Percentiles rank a stretch among this genome's conserved stretches.
Conservation (phyloP, 1,140 invertebrate genomes). For the Bursaphelenchus mucronatus region DNA sequence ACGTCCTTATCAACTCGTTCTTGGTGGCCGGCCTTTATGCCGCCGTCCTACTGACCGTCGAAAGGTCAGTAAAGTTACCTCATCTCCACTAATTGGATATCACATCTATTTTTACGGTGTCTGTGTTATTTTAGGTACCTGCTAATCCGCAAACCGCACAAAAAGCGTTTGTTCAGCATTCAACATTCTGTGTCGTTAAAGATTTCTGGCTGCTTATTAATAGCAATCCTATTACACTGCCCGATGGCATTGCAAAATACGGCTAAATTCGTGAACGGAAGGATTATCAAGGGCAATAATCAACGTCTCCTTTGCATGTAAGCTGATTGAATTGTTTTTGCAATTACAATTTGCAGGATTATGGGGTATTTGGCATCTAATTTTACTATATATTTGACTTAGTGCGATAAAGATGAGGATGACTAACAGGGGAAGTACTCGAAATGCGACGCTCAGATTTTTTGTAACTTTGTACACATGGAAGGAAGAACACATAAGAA, state of each 20-base stretch:
- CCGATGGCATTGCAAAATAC: slow-evolving; percentile 54
- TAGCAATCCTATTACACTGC: slow-evolving; percentile 47
- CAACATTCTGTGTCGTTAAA: slow-evolving; percentile 39
- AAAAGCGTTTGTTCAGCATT: slow-evolving; percentile 40
- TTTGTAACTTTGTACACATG: no score
- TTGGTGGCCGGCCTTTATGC: slow-evolving; percentile 58
- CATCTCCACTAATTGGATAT: slow-evolving; percentile 9
- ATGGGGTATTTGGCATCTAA: slow-evolving; percentile 8
- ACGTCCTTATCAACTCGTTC: slow-evolving; percentile 56
- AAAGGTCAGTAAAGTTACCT: slow-evolving; percentile 35
- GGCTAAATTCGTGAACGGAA: slow-evolving; percentile 28
- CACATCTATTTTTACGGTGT: slow-evolving; percentile 6
- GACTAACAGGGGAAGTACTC: no score
- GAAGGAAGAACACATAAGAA: no score
- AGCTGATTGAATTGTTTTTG: slow-evolving; percentile 4
- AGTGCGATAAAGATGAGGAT: no score
- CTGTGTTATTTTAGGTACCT: slow-evolving; percentile 29
- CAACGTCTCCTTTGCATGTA: slow-evolving; percentile 43
- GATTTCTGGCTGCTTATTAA: slow-evolving; percentile 39
- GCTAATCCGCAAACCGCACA: slow-evolving; percentile 49
- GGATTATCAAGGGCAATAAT: slow-evolving; percentile 37
- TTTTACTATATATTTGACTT: not conserved
- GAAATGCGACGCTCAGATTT: no score
- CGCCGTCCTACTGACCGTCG: slow-evolving; percentile 57
- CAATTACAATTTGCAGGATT: not conserved